Conservation (phyloP, 2,888 invertebrate genomes). For the Agonopterix heracliana region DNA sequence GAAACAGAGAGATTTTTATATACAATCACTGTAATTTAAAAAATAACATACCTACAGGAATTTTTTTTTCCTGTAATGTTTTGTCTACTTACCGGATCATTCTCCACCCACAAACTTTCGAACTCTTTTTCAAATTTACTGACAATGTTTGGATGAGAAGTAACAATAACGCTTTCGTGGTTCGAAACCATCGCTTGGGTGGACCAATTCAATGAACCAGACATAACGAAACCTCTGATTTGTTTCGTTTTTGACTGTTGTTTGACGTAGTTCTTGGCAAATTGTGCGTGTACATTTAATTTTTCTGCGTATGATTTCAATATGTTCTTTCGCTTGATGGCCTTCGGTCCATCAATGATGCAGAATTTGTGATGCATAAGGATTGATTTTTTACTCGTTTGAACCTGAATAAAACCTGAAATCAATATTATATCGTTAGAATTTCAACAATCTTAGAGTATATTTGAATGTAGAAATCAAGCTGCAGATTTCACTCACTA, state of each 20-base stretch:
- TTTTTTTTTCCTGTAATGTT: too few species aligned
- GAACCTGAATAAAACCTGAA: slow-evolving; percentile 67
- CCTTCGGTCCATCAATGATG: slow-evolving; percentile 77
- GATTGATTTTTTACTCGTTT: slow-evolving; percentile 65
- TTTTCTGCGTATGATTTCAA: slow-evolving; percentile 60
- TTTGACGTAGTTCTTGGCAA: slow-evolving; percentile 30
- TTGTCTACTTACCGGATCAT: slow-evolving; percentile 46
- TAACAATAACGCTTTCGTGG: slow-evolving; percentile 82
- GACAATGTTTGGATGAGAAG: slow-evolving; percentile 74
- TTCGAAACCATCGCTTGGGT: slow-evolving; percentile 82
- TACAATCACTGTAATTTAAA: too few species aligned
- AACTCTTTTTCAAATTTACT: slow-evolving; percentile 76
- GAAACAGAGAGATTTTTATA: too few species aligned
- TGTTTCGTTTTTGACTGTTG: slow-evolving; percentile 34
- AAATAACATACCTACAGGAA: too few species aligned
- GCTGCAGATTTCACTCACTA: slow-evolving; percentile 43
- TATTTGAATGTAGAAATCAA: too few species aligned
- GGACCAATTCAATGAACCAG: slow-evolving; percentile 88
- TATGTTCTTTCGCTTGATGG: slow-evolving; percentile 52
- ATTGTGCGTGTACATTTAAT: slow-evolving; percentile 53
- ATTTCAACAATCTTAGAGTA: too few species aligned
- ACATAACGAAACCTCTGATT: slow-evolving; percentile 73
- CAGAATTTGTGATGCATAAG: slow-evolving; percentile 91
- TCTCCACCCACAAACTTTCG: slow-evolving; percentile 77
- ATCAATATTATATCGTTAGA: slow-evolving; percentile 8